phyloP scores from a whole-genome alignment of 2,797 vertebrate genomes.

The Saxicola maurus region DNA sequence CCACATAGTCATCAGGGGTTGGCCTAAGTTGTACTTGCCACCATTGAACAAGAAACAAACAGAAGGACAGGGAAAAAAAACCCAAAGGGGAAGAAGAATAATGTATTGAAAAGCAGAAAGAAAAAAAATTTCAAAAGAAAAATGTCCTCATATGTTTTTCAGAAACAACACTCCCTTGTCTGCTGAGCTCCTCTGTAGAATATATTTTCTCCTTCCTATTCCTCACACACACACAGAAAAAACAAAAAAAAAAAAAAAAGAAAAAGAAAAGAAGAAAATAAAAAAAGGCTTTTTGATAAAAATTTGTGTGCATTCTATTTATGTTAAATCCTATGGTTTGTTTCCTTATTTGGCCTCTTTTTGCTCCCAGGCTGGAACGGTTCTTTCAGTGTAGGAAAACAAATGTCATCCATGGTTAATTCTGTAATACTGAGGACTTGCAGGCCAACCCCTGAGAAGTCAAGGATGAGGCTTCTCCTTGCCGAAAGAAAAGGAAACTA shows the following conservation, averaged over 20 bases:
- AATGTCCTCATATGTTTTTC: background rate
- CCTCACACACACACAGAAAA: background rate
- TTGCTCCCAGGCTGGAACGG: conserved; percentile 19
- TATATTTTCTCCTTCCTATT: background rate
- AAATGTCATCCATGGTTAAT: conserved; percentile 31
- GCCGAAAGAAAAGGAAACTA: conserved; percentile 64
- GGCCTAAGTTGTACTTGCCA: conserved; percentile 52
- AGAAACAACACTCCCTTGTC: background rate
- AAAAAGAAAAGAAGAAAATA: background rate
- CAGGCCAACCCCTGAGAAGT: conserved; percentile 67
- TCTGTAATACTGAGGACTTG: conserved; percentile 12
- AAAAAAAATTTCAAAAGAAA: background rate
- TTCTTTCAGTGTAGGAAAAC: conserved; percentile 35
- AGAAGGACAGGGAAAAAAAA: background rate
- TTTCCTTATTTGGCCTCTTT: conserved; percentile 17
- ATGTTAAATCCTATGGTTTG: background rate
- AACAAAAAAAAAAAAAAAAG: background rate
- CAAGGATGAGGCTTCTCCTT: conserved; percentile 54
- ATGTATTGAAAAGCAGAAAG: background rate
- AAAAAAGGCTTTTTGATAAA: background rate
- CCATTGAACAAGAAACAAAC: conserved; percentile 32
- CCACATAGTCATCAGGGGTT: conserved; percentile 58
- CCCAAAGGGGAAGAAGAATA: background rate
- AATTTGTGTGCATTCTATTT: background rate
- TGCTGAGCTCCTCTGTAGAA: background rate